Percentiles rank a stretch among this genome's conserved stretches.
These are phyloP conservation scores for Bemisia tabaci DNA, from an alignment of 1,140 invertebrate genomes.

Conservation along the genomic window DNA sequence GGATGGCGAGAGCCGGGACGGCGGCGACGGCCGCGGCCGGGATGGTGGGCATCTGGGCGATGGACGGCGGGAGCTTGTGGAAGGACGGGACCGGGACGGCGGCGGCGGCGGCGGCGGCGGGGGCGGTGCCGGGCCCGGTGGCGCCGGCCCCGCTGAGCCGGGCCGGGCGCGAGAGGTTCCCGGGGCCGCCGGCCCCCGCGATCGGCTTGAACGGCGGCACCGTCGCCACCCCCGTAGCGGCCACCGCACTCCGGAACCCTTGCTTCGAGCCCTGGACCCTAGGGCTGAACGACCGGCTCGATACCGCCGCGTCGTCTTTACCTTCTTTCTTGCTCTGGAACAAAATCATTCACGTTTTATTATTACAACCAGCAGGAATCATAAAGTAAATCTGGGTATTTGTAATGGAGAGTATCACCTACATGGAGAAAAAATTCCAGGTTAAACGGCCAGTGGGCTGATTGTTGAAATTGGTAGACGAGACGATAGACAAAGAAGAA, in stretches of 20 bases:
- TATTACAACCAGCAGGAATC: too few species aligned
- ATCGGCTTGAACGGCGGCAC: constrained; percentile 63
- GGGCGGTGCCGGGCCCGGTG: constrained; percentile 18
- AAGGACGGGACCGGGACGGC: constrained; percentile 32
- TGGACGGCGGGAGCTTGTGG: constrained; percentile 36
- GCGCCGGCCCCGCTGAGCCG: constrained; percentile 27
- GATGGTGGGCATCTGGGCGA: constrained; percentile 33
- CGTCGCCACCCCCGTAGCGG: constrained; percentile 6
- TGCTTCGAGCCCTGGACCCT: constrained; percentile 6
- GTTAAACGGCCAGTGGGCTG: too few species aligned
- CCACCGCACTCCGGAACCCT: not conserved
- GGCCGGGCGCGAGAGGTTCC: constrained; percentile 23
- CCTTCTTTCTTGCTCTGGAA: not conserved
- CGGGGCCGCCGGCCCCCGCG: constrained; percentile 27
- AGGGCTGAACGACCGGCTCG: constrained; percentile 8
- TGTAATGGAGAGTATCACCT: too few species aligned
- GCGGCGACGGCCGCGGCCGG: not conserved
- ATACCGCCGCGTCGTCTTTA: not conserved
- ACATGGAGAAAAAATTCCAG: too few species aligned
- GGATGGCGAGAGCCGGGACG: constrained; percentile 6
- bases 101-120: constrained; percentile 21
- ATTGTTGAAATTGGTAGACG: too few species aligned
- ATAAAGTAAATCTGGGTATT: too few species aligned
- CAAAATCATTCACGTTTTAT: too few species aligned
- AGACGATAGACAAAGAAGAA: too few species aligned